phyloP scores from a whole-genome alignment of 2,113 vertebrate genomes.

The Tinamus guttatus region DNA sequence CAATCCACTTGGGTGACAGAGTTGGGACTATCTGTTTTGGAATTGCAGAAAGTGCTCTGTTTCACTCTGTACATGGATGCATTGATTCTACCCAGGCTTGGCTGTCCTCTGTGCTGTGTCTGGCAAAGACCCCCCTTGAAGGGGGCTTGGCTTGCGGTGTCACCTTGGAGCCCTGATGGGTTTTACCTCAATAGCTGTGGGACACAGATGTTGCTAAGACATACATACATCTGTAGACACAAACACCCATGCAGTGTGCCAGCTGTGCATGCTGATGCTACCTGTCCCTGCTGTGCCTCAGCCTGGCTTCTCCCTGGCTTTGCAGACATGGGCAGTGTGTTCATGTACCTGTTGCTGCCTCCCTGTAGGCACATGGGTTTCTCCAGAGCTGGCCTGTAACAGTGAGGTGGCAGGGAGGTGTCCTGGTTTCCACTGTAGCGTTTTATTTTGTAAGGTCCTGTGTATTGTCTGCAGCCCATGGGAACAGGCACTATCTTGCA shows the following conservation, averaged over 20 bases:
- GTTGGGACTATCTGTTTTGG: neutral
- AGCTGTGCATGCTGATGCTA: neutral
- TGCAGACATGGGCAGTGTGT: neutral
- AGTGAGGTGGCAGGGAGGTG: neutral
- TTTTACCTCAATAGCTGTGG: neutral
- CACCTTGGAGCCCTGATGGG: neutral
- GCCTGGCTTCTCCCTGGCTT: neutral
- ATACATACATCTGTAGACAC: neutral
- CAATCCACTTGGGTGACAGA: neutral
- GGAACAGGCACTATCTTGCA: neutral
- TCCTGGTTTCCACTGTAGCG: neutral
- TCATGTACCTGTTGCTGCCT: neutral
- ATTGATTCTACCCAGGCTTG: neutral
- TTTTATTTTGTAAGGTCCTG: neutral
- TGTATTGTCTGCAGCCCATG: too few species aligned
- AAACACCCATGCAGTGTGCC: neutral
- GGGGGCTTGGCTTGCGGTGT: neutral
- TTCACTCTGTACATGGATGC: rapidly evolving
- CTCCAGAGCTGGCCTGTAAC: neutral
- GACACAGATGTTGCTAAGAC: neutral
- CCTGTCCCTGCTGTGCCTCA: neutral
- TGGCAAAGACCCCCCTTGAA: neutral
- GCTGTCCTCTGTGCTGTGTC: neutral
- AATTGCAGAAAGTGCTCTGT: neutral
- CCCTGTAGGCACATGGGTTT: neutral